Evolutionary conservation across 37 sponge, comb jelly and placozoan genomes (phyloP).

Genomic region (Lycopodina hypogea): DNA sequence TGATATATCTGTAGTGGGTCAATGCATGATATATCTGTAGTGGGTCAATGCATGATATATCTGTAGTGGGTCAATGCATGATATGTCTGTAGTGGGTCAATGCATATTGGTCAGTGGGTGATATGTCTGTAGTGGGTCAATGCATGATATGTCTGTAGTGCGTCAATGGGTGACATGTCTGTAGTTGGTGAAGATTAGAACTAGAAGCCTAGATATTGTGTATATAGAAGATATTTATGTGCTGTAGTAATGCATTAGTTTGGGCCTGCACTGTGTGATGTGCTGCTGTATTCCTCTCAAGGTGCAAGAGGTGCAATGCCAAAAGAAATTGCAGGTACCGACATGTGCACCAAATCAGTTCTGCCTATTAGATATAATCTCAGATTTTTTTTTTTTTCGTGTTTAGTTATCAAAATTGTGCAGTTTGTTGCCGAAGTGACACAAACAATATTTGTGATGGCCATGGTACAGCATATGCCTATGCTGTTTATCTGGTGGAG

Average conservation of each 20-base stretch:
- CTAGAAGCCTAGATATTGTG: not conserved
- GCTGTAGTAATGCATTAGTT: not conserved
- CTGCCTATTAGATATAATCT: not conserved
- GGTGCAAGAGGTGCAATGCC: conserved; percentile 43
- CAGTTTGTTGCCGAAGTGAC: conserved; percentile 43
- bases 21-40: no score
- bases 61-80: no score
- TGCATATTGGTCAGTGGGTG: no score
- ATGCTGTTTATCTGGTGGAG: conserved; percentile 43
- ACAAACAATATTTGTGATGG: conserved; percentile 46
- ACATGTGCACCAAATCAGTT: not conserved
- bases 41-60: no score
- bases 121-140: no score
- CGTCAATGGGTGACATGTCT: no score
- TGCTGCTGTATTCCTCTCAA: conserved; percentile 3
- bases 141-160: no score
- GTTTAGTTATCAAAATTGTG: conserved; percentile 56
- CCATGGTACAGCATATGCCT: conserved; percentile 59
- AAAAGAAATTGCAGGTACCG: conserved; percentile 69
- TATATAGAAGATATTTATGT: not conserved
- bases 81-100: no score
- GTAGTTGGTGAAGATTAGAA: not conserved
- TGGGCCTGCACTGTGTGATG: not conserved
- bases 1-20: no score
- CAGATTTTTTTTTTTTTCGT: not conserved